A percentile compares a stretch with the other conserved stretches of the same genome.
Evolutionary conservation across 2,797 vertebrate species (phyloP).

Genomic region (Sandelia bainsii): DNA sequence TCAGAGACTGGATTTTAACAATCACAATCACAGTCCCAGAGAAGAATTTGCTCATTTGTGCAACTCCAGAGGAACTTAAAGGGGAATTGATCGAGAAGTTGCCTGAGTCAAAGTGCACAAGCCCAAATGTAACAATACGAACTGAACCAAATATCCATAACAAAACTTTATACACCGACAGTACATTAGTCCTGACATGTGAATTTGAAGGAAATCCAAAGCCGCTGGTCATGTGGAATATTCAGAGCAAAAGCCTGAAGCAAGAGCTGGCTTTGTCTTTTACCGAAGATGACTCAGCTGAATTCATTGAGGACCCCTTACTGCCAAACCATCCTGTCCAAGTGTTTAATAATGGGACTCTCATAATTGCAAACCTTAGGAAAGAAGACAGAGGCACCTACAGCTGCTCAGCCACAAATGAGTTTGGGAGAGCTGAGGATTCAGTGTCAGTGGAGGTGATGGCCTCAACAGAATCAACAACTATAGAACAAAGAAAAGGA

Average conservation of each 20-base stretch:
- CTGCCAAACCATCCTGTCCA: conserved; percentile 75
- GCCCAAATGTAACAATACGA: conserved; percentile 83
- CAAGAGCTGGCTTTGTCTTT: conserved; percentile 79
- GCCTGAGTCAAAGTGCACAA: conserved; percentile 84
- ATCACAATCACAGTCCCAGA: conserved; percentile 87
- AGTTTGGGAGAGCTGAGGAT: conserved; percentile 86
- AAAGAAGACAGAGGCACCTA: conserved; percentile 90
- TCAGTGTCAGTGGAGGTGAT: conserved; percentile 83
- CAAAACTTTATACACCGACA: conserved; percentile 81
- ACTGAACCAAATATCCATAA: conserved; percentile 77
- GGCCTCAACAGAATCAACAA: conserved; percentile 77
- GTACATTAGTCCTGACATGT: conserved; percentile 87
- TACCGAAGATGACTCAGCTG: conserved; percentile 66
- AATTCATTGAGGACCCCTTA: conserved; percentile 54
- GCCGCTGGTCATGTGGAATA: conserved; percentile 88
- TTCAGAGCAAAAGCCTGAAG: conserved; percentile 83
- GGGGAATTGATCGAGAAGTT: conserved; percentile 82
- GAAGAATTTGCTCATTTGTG: conserved; percentile 86
- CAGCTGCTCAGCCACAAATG: conserved; percentile 91
- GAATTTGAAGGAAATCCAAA: conserved; percentile 85
- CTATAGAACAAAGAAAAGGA: conserved; percentile 25
- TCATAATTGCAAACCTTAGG: conserved; percentile 87
- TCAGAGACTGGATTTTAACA: conserved; percentile 89
- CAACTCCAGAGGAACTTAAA: conserved; percentile 85
- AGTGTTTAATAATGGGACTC: conserved; percentile 90